These are phyloP conservation scores for Dinoponera quadriceps DNA, from an alignment of 1,140 invertebrate genomes.

Conservation along the genomic window DNA sequence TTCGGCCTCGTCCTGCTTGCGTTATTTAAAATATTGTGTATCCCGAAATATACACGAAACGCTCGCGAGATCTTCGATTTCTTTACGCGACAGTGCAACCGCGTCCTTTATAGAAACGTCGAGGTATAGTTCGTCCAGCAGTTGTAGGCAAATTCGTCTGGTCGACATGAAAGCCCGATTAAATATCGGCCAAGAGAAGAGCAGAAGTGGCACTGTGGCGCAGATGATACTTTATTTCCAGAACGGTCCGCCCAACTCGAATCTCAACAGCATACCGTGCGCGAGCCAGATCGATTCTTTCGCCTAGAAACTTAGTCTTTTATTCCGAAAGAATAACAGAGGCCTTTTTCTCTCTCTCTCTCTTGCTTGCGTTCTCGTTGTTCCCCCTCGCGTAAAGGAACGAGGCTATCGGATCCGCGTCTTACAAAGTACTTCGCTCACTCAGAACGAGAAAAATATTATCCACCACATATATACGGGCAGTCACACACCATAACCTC, in stretches of 20 bases:
- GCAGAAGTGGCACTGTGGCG: neutral
- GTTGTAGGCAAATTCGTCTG: neutral
- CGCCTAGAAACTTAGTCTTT: constrained; percentile 50
- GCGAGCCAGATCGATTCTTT: constrained; percentile 57
- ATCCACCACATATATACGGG: constrained; percentile 3
- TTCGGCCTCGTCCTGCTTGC: too few species aligned
- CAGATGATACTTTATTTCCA: constrained; percentile 48
- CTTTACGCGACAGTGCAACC: too few species aligned
- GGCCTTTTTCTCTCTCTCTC: neutral
- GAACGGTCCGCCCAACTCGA: constrained; percentile 29
- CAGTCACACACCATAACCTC: constrained; percentile 21
- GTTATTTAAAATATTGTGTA: too few species aligned
- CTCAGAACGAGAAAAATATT: constrained; percentile 58
- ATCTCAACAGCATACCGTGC: constrained; percentile 43
- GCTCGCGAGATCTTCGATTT: too few species aligned
- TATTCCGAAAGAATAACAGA: constrained; percentile 64
- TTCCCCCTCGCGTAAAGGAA: neutral
- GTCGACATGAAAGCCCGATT: neutral
- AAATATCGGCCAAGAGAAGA: constrained; percentile 15
- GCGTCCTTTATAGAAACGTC: neutral
- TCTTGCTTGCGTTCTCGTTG: neutral
- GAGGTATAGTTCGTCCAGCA: neutral
- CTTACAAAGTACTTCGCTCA: constrained; percentile 40
- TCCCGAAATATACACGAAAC: too few species aligned
- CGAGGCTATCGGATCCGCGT: constrained; percentile 15